Percentiles rank a stretch among this genome's conserved stretches.
phyloP scores from a whole-genome alignment of 2,113 vertebrate genomes.

The Dipodomys ordii region DNA sequence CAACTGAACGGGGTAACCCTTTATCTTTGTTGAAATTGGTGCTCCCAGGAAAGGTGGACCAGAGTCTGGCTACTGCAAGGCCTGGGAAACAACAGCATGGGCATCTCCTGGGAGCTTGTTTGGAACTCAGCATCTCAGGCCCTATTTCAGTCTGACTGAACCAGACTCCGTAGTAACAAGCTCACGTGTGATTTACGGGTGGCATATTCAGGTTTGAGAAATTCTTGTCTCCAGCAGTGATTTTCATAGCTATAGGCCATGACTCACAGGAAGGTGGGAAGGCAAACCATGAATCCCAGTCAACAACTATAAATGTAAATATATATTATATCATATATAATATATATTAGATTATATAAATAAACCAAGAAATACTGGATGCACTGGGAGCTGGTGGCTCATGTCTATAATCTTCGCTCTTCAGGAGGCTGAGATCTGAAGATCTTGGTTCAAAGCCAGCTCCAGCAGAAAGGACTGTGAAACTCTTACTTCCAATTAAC shows the following conservation, averaged over 20 bases:
- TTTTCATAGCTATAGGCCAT: not conserved
- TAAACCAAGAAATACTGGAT: not conserved
- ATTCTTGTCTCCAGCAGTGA: not conserved
- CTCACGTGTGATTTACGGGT: not conserved
- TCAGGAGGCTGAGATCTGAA: no score
- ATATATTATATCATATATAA: no score
- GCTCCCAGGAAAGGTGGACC: not conserved
- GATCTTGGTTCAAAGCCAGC: no score
- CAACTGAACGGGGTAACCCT: not conserved
- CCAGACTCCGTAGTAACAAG: slow-evolving; percentile 4
- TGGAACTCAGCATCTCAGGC: not conserved
- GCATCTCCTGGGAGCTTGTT: not conserved
- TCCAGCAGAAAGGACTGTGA: no score
- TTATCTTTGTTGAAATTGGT: not conserved
- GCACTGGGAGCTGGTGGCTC: no score
- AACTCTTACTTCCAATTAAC: no score
- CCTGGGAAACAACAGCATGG: not conserved
- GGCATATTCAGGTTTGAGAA: not conserved
- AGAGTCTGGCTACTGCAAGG: not conserved
- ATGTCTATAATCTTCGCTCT: no score
- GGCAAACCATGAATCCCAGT: not conserved
- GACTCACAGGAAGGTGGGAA: not conserved
- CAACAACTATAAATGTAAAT: not conserved
- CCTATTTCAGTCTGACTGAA: not conserved
- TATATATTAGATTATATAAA: no score